phyloP scores from a whole-genome alignment of 2,888 invertebrate genomes.

The Acanthosepion lycidas region DNA sequence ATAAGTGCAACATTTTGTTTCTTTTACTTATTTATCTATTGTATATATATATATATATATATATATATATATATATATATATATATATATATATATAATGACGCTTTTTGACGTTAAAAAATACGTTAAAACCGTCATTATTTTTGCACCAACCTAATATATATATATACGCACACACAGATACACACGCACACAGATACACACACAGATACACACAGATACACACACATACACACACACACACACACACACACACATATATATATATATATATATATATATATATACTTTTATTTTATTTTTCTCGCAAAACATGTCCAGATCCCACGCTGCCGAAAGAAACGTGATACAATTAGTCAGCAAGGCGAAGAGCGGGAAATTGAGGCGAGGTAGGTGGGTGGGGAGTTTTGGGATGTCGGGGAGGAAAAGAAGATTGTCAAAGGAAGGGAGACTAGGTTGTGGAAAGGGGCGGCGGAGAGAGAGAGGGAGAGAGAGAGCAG shows the following conservation, averaged over 20 bases:
- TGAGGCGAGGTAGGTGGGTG: background rate
- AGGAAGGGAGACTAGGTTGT: background rate
- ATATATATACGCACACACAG: too few relatives aligned
- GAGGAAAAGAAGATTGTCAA: background rate
- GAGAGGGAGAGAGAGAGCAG: background rate
- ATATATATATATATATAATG: too few relatives aligned
- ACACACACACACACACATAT: too few relatives aligned
- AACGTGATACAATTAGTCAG: constrained; percentile 33
- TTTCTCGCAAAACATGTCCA: background rate
- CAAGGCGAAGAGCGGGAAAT: constrained; percentile 8
- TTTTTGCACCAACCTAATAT: too few relatives aligned
- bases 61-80: background rate
- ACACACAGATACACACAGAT: too few relatives aligned
- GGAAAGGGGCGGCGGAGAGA: background rate
- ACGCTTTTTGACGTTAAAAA: too few relatives aligned
- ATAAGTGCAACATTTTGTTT: background rate
- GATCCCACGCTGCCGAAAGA: background rate
- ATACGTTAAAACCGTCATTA: too few relatives aligned
- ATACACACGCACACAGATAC: too few relatives aligned
- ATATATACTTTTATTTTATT: background rate
- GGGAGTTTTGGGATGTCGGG: background rate
- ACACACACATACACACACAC: too few relatives aligned
- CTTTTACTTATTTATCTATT: background rate
- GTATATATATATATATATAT: background rate
- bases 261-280: too few relatives aligned